Evolutionary conservation across 2,113 vertebrate species (phyloP).

Genomic region (Thalassoma bifasciatum): DNA sequence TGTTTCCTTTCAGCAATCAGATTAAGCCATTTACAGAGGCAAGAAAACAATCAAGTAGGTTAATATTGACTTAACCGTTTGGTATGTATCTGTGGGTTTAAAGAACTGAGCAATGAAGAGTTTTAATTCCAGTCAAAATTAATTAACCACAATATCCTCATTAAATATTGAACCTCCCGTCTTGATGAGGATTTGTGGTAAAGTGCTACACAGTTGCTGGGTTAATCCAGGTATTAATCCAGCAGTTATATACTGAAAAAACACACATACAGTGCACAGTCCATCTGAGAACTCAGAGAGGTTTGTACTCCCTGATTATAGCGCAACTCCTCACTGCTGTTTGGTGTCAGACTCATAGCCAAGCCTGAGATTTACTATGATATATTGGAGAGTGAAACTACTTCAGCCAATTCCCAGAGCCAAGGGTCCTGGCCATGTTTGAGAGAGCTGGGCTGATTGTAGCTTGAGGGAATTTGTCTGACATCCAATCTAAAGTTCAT

Average conservation of each 20-base stretch:
- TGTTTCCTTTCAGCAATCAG: background rate
- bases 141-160: slow-evolving; percentile 62
- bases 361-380: slow-evolving; percentile 60
- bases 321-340: slow-evolving; percentile 30
- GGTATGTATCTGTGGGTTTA: slow-evolving; percentile 54
- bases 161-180: slow-evolving; percentile 64
- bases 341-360: slow-evolving; percentile 40
- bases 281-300: slow-evolving; percentile 5
- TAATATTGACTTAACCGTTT: slow-evolving; percentile 43
- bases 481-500: slow-evolving; percentile 82
- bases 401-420: slow-evolving; percentile 44
- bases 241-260: slow-evolving; percentile 17
- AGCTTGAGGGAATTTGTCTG: slow-evolving; percentile 70
- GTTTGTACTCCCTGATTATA: slow-evolving; percentile 25
- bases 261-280: background rate
- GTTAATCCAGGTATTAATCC: slow-evolving; percentile 56
- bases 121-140: slow-evolving; percentile 64
- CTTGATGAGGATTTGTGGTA: slow-evolving; percentile 41
- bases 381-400: slow-evolving; percentile 60
- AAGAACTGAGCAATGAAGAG: slow-evolving; percentile 42
- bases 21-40: slow-evolving; percentile 15
- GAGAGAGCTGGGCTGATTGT: slow-evolving; percentile 59
- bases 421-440: slow-evolving; percentile 56
- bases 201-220: slow-evolving; percentile 18
- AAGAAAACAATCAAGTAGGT: slow-evolving; percentile 14